Conservation (phyloP, 2,797 vertebrate genomes). For the Gymnothorax reevesii region DNA sequence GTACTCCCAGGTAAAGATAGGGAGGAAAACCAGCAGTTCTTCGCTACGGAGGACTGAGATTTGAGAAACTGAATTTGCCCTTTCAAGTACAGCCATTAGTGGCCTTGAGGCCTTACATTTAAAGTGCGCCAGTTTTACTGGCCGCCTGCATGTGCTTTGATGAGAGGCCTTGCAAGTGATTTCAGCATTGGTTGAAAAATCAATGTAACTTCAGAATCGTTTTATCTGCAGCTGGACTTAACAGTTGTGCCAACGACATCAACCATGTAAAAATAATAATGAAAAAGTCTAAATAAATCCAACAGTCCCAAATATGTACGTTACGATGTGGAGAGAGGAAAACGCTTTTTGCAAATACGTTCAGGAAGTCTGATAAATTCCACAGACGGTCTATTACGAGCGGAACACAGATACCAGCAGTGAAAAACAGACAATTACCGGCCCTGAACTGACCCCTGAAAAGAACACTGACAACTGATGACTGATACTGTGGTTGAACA, state of each 20-base stretch:
- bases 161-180: neutral
- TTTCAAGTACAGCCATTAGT: neutral
- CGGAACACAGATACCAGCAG: neutral
- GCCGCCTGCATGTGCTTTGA: neutral
- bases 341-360: neutral
- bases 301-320: neutral
- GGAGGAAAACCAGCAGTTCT: too few relatives aligned
- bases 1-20: too few relatives aligned
- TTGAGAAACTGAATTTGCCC: too few relatives aligned
- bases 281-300: neutral
- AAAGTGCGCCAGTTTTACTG: neutral
- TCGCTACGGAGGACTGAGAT: too few relatives aligned
- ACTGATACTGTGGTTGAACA: neutral
- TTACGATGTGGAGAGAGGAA: neutral
- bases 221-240: neutral
- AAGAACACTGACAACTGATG: neutral
- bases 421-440: slow-evolving; percentile 6
- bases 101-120: neutral
- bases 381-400: neutral
- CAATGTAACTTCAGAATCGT: neutral
- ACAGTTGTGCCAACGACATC: neutral
- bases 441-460: neutral
- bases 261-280: neutral
- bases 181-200: neutral
- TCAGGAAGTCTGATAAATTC: neutral